phyloP scores from a whole-genome alignment of 2,797 vertebrate species.

The Enteromius argenteus region DNA sequence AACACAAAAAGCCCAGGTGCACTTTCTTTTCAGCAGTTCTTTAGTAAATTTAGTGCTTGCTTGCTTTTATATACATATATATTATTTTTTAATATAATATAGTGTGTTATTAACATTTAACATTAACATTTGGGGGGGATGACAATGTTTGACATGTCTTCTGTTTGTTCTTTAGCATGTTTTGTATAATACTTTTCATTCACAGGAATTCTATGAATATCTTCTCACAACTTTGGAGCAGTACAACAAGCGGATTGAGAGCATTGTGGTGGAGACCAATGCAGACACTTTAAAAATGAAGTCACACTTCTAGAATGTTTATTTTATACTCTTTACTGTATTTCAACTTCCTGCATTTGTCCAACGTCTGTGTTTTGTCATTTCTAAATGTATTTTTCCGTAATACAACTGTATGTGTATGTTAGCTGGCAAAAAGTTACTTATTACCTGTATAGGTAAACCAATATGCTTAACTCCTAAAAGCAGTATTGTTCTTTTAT shows the following conservation, averaged over 20 bases:
- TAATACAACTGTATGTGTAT: background rate
- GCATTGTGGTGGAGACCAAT: conserved; percentile 64
- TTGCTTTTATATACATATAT: too few relatives aligned
- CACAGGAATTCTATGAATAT: conserved; percentile 73
- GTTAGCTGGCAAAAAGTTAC: background rate
- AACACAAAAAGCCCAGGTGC: conserved; percentile 78
- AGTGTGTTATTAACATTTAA: background rate
- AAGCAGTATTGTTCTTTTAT: too few relatives aligned
- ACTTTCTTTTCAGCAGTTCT: background rate
- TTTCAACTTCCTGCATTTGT: background rate
- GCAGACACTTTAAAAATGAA: conserved; percentile 68
- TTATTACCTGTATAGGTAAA: background rate
- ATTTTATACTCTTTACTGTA: background rate
- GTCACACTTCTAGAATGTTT: conserved; percentile 45
- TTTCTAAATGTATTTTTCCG: background rate
- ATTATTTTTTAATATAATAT: too few relatives aligned
- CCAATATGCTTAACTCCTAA: too few relatives aligned
- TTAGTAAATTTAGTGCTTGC: background rate
- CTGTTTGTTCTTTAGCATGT: background rate
- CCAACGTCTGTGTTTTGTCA: background rate
- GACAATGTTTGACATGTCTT: background rate
- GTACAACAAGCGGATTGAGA: conserved; percentile 72
- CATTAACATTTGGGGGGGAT: too few relatives aligned
- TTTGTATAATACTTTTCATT: conserved; percentile 4
- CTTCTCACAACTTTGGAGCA: conserved; percentile 71